Percentiles rank a stretch among this genome's conserved stretches.
Evolutionary conservation across 2,888 invertebrate genomes (phyloP).

Genomic region (Nephrocerus scutellatus): DNA sequence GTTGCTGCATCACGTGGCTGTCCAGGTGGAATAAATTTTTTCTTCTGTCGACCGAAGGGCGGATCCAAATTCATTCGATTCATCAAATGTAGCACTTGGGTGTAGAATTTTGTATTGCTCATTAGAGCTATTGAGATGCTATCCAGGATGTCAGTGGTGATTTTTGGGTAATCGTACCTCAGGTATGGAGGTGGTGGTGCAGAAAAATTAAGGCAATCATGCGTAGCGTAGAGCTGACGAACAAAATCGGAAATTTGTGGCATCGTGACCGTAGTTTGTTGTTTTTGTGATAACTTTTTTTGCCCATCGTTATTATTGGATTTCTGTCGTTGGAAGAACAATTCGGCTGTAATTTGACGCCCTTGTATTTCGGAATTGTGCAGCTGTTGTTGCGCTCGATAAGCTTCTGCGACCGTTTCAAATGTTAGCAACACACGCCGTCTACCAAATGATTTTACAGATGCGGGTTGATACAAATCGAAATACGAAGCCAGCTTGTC

Average conservation of each 20-base stretch:
- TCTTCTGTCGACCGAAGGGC: constrained; percentile 59
- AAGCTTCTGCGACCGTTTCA: constrained; percentile 21
- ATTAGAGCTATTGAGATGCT: constrained; percentile 73
- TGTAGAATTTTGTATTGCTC: constrained; percentile 74
- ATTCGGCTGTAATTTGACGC: background rate
- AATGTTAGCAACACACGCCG: constrained; percentile 32
- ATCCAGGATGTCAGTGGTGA: constrained; percentile 62
- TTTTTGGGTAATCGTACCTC: constrained; percentile 73
- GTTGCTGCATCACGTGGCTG: constrained; percentile 24
- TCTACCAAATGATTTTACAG: constrained; percentile 30
- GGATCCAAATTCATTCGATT: constrained; percentile 86
- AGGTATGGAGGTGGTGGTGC: constrained; percentile 71
- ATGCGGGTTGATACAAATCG: constrained; percentile 26
- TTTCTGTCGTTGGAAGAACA: background rate
- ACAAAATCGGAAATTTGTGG: constrained; percentile 51
- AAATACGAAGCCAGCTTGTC: constrained; percentile 26
- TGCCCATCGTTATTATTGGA: constrained; percentile 1
- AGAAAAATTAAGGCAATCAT: constrained; percentile 56
- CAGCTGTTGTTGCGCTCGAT: constrained; percentile 27
- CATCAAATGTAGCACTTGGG: constrained; percentile 83
- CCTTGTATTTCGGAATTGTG: no score
- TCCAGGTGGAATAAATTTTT: constrained; percentile 6
- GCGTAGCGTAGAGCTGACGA: constrained; percentile 55
- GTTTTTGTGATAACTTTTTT: constrained; percentile 14
- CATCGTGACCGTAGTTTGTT: constrained; percentile 23